Conservation (phyloP, 2,113 vertebrate species). For the Periophthalmus modestus region DNA sequence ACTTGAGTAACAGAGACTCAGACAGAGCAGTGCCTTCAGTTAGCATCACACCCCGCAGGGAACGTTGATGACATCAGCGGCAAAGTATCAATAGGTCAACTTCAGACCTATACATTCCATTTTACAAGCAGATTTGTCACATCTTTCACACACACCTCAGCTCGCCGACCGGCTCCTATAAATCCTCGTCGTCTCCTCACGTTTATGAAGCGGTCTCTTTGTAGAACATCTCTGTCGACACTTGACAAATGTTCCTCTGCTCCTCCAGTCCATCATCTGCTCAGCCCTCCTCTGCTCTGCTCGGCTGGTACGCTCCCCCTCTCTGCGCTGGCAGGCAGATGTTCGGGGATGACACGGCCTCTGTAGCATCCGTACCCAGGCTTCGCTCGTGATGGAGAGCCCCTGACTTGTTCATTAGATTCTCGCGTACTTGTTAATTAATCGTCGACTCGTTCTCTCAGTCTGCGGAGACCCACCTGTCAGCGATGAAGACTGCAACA, state of each 20-base stretch:
- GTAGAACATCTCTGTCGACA: conserved; percentile 5
- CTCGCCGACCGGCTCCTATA: background rate
- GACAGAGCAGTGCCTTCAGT: no score
- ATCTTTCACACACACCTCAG: background rate
- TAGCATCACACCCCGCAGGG: no score
- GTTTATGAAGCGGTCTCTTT: conserved; percentile 11
- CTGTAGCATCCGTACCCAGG: conserved; percentile 16
- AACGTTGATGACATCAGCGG: no score
- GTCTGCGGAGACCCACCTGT: conserved; percentile 28
- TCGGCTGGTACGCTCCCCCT: background rate
- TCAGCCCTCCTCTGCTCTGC: background rate
- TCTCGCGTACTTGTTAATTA: conserved; percentile 47
- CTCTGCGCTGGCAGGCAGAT: conserved; percentile 27
- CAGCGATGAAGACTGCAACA: conserved; percentile 25
- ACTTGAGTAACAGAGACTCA: no score
- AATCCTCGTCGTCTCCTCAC: conserved; percentile 3
- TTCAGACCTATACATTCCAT: background rate
- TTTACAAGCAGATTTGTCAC: background rate
- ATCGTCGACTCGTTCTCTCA: conserved; percentile 51
- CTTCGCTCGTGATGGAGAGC: conserved; percentile 36
- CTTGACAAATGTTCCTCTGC: conserved; percentile 3
- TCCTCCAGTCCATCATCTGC: conserved; percentile 9
- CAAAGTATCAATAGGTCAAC: no score
- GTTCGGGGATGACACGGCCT: conserved; percentile 25
- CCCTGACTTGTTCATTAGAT: conserved; percentile 46